A percentile compares a stretch with the other conserved stretches of the same genome.
These are phyloP conservation scores for Zeus faber DNA, from an alignment of 2,113 vertebrate genomes.

Conservation along the genomic window DNA sequence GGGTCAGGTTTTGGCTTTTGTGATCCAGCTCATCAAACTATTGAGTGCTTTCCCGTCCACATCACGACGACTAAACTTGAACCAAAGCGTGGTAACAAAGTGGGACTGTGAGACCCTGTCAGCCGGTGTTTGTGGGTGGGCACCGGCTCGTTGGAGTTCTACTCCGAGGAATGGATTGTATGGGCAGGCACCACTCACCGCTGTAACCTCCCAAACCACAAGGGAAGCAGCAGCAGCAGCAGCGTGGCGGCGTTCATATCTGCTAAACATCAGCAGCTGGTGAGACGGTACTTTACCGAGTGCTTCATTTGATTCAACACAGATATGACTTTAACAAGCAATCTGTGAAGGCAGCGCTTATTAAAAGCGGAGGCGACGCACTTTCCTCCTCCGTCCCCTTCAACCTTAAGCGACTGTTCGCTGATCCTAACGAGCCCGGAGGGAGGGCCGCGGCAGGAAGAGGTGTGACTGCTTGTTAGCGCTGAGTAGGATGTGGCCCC, in stretches of 20 bases:
- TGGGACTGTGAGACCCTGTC: conserved; percentile 30
- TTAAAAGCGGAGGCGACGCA: conserved; percentile 37
- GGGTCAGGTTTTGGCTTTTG: conserved; percentile 15
- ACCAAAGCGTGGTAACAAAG: conserved; percentile 32
- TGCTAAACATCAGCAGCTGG: conserved; percentile 55
- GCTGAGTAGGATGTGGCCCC: conserved; percentile 11
- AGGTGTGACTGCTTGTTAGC: conserved; percentile 65
- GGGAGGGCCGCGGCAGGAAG: conserved; percentile 44
- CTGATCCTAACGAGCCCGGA: conserved; percentile 71
- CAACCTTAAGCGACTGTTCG: conserved; percentile 58
- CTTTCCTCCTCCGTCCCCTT: conserved; percentile 20
- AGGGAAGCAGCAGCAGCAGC: conserved; percentile 34
- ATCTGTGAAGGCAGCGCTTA: conserved; percentile 36
- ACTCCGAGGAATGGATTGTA: conserved; percentile 45
- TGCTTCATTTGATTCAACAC: conserved; percentile 55
- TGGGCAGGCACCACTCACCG: conserved; percentile 40
- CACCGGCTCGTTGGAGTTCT: conserved; percentile 36
- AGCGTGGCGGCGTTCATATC: conserved; percentile 36
- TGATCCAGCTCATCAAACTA: conserved; percentile 11
- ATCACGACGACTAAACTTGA: conserved; percentile 31
- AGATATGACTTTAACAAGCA: conserved; percentile 60
- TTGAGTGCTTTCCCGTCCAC: conserved; percentile 12
- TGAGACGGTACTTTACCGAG: conserved; percentile 40
- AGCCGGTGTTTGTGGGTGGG: conserved; percentile 51
- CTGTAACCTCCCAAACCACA: conserved; percentile 53